A percentile compares a stretch with the other conserved stretches of the same genome.
phyloP scores from a whole-genome alignment of 2,797 vertebrate genomes.

The Cirrhinus molitorella region DNA sequence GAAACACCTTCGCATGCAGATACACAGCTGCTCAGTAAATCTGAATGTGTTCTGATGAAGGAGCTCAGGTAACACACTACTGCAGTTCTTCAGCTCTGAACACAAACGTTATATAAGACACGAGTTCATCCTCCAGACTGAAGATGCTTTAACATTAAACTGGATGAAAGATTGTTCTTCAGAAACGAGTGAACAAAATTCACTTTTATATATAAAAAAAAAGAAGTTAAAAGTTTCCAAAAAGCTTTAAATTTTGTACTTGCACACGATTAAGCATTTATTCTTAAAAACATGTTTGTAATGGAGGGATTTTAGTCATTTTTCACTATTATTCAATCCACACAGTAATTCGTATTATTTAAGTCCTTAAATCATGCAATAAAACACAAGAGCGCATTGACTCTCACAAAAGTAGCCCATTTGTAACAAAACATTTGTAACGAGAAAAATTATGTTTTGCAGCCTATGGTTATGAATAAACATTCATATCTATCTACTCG shows the following conservation, averaged over 20 bases:
- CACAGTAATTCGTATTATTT: too few relatives aligned
- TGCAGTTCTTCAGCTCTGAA: neutral
- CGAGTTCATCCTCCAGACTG: neutral
- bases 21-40: constrained; percentile 45
- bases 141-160: neutral
- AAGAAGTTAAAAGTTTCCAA: neutral
- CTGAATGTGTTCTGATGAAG: constrained; percentile 42
- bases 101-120: neutral
- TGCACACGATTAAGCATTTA: neutral
- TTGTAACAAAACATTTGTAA: too few relatives aligned
- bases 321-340: too few relatives aligned
- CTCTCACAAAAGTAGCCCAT: too few relatives aligned
- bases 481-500: too few relatives aligned
- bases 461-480: too few relatives aligned
- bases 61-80: neutral
- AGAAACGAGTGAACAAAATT: too few relatives aligned
- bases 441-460: too few relatives aligned
- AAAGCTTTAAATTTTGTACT: neutral
- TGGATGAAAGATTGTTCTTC: neutral
- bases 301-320: too few relatives aligned
- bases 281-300: neutral
- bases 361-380: too few relatives aligned
- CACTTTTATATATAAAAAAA: neutral
- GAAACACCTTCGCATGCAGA: constrained; percentile 48
- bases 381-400: too few relatives aligned